phyloP scores from a whole-genome alignment of 2,113 vertebrate genomes.

The Arothron firmamentum region DNA sequence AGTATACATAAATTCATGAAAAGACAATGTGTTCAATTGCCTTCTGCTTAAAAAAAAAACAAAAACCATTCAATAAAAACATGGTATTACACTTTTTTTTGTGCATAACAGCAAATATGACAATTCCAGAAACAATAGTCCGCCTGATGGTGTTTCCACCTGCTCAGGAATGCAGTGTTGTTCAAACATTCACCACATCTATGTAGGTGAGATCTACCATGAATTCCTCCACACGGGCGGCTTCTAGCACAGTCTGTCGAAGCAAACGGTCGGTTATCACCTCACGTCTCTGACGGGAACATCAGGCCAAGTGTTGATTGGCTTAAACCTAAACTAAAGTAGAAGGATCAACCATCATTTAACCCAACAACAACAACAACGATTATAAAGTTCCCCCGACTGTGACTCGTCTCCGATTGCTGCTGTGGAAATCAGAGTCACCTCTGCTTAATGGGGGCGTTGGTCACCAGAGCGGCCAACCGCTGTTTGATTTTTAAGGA shows the following conservation, averaged over 20 bases:
- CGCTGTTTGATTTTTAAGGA: neutral
- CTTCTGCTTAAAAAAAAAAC: too few species aligned
- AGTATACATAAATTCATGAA: neutral
- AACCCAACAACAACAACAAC: conserved; percentile 3
- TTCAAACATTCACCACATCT: conserved; percentile 1
- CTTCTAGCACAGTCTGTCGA: conserved; percentile 31
- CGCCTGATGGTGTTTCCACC: neutral
- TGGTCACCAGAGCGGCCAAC: neutral
- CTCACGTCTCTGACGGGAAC: conserved; percentile 20
- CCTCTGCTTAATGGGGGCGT: neutral
- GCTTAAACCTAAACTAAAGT: conserved; percentile 27
- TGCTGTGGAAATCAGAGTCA: conserved; percentile 32
- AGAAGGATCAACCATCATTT: conserved; percentile 14
- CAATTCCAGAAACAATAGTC: neutral
- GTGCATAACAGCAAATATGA: neutral
- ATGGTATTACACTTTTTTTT: too few species aligned
- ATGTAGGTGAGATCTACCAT: conserved; percentile 40
- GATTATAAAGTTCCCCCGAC: conserved; percentile 12
- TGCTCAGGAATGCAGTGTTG: neutral
- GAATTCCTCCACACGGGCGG: conserved; percentile 26
- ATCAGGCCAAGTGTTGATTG: conserved; percentile 19
- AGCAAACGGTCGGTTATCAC: conserved; percentile 39
- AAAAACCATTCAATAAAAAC: too few species aligned
- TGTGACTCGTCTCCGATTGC: conserved; percentile 30
- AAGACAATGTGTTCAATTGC: too few species aligned